phyloP scores from a whole-genome alignment of 2,797 vertebrate genomes.

The Furcifer pardalis region DNA sequence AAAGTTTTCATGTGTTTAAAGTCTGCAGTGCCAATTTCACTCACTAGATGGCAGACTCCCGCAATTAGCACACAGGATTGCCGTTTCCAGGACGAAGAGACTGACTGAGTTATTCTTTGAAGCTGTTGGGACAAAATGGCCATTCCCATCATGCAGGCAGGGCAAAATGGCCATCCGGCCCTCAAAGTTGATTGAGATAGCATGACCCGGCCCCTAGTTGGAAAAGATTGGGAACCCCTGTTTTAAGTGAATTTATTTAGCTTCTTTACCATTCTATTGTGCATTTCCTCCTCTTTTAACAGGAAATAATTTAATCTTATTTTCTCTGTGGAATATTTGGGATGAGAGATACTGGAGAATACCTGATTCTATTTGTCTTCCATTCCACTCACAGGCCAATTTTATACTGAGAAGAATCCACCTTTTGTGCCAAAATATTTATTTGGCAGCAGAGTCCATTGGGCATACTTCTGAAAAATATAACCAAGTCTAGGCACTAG shows the following conservation, averaged over 20 bases:
- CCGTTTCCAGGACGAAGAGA: too few species aligned
- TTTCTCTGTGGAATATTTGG: background rate
- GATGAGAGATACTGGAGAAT: background rate
- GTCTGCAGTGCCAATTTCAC: too few species aligned
- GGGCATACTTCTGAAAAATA: constrained; percentile 4
- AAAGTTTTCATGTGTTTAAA: too few species aligned
- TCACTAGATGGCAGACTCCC: too few species aligned
- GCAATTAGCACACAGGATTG: too few species aligned
- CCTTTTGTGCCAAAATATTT: background rate
- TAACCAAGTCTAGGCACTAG: background rate
- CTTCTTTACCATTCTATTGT: background rate
- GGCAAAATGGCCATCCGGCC: too few species aligned
- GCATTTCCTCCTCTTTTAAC: background rate
- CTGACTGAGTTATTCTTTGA: too few species aligned
- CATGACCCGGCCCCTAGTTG: too few species aligned
- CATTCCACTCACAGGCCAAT: background rate
- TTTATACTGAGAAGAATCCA: constrained; percentile 1
- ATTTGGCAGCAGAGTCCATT: background rate
- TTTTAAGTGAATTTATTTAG: background rate
- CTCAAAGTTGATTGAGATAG: too few species aligned
- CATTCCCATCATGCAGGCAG: too few species aligned
- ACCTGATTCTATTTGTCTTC: background rate
- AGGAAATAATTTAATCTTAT: background rate
- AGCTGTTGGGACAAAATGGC: too few species aligned
- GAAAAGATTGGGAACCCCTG: too few species aligned